Percentiles rank a stretch among this genome's conserved stretches.
Conservation (phyloP, 2,113 vertebrate genomes). For the Pseudorectes ferrugineus region DNA sequence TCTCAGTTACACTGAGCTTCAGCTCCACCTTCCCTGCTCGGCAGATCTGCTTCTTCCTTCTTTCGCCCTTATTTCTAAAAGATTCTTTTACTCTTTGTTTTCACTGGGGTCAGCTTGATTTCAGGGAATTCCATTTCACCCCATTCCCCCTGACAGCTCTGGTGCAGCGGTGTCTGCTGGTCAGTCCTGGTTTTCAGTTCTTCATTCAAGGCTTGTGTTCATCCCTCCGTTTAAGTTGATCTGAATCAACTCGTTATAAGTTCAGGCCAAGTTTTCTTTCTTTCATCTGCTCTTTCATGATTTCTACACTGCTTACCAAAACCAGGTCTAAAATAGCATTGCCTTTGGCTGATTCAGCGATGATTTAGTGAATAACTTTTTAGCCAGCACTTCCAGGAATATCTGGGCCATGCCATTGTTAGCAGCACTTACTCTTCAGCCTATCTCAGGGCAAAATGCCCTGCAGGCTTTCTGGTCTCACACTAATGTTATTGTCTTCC, state of each 20-base stretch:
- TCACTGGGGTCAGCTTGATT: not conserved
- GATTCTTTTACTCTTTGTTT: not conserved
- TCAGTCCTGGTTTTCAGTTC: not conserved
- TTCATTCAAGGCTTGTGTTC: not conserved
- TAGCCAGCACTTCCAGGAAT: slow-evolving; percentile 35
- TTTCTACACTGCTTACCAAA: not conserved
- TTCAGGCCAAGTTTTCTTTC: slow-evolving; percentile 6
- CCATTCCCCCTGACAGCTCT: accelerated
- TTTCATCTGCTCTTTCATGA: not conserved
- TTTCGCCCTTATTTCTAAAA: not conserved
- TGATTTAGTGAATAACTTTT: slow-evolving; percentile 12
- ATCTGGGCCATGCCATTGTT: not conserved
- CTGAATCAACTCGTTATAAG: not conserved
- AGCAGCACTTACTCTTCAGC: not conserved
- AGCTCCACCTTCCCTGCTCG: not conserved
- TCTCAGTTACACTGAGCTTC: not conserved
- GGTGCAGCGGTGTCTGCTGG: not conserved
- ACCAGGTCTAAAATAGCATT: slow-evolving; percentile 15
- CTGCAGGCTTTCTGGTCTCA: not conserved
- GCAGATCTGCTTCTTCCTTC: not conserved
- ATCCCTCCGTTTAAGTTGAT: not conserved
- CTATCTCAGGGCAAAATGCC: slow-evolving; percentile 6
- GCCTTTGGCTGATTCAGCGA: not conserved
- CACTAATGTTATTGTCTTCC: not conserved
- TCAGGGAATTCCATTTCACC: not conserved